phyloP scores from a whole-genome alignment of 2,113 vertebrate species.

The Prionailurus viverrinus region DNA sequence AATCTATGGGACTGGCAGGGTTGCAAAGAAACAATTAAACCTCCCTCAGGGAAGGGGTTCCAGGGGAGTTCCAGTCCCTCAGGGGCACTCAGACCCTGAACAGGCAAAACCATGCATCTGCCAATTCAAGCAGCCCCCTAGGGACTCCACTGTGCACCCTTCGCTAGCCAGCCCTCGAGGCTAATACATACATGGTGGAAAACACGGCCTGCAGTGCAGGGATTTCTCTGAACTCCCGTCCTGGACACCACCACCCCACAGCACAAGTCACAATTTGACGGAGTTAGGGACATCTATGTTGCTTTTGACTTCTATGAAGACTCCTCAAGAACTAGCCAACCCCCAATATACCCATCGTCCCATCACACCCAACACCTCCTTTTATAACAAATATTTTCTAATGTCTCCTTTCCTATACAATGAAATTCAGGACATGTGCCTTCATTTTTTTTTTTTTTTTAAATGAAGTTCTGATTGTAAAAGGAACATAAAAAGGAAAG shows the following conservation, averaged over 20 bases:
- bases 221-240: background rate
- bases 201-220: accelerated
- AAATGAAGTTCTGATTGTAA: background rate
- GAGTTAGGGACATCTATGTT: background rate
- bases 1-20: conserved; percentile 56
- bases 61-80: background rate
- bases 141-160: too few relatives aligned
- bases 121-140: background rate
- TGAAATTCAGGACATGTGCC: background rate
- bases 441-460: background rate
- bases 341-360: too few relatives aligned
- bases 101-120: background rate
- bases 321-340: background rate
- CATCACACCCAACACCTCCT: background rate
- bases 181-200: accelerated
- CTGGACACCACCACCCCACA: accelerated
- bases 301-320: background rate
- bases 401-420: background rate
- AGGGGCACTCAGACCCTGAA: background rate
- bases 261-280: accelerated
- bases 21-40: conserved; percentile 61
- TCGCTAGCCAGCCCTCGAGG: too few relatives aligned
- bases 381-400: background rate
- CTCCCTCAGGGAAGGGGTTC: background rate
- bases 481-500: background rate